These are phyloP conservation scores for Enchytraeus crypticus DNA, from an alignment of 2,888 invertebrate genomes.

Conservation along the genomic window DNA sequence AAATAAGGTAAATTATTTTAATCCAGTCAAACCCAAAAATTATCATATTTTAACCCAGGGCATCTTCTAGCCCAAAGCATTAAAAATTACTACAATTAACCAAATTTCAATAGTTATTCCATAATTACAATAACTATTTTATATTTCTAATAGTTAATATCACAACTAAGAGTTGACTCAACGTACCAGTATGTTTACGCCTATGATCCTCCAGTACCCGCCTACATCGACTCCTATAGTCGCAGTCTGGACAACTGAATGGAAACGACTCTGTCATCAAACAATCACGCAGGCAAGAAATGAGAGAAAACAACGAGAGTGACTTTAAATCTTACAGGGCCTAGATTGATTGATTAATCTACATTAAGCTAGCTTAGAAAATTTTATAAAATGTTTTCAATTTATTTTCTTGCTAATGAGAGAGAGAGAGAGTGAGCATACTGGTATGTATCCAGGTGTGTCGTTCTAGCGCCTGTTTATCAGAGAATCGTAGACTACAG, in stretches of 20 bases:
- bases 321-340: not conserved
- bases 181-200: not conserved
- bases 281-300: no score
- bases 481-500: conserved; percentile 2
- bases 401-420: not conserved
- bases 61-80: no score
- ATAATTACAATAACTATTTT: no score
- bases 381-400: not conserved
- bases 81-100: no score
- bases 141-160: no score
- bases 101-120: no score
- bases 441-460: conserved; percentile 5
- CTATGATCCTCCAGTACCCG: not conserved
- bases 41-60: no score
- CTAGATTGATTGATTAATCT: not conserved
- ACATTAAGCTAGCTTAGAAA: not conserved
- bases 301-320: not conserved
- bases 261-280: not conserved
- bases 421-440: no score
- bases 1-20: no score
- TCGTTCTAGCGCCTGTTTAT: not conserved
- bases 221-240: not conserved
- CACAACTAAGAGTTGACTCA: no score
- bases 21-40: no score
- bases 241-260: not conserved